Evolutionary conservation across 2,797 vertebrate species (phyloP).

Genomic region (Ciconia nigra): DNA sequence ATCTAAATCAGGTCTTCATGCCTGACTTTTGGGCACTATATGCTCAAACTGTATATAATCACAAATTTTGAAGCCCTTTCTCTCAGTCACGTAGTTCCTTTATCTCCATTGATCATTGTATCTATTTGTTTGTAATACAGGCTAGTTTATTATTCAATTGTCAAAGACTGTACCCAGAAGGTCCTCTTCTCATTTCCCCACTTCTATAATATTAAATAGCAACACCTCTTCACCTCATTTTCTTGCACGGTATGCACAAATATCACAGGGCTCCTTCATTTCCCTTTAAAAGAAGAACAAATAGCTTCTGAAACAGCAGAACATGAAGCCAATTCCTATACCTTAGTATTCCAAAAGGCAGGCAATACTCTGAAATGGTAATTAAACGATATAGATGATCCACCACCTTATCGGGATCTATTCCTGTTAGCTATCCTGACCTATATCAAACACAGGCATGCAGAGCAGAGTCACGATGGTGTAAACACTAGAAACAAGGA

Average conservation of each 20-base stretch:
- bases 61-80: background rate
- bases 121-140: background rate
- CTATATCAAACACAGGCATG: background rate
- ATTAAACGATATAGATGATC: accelerated
- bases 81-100: background rate
- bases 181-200: background rate
- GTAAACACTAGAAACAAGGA: background rate
- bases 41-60: background rate
- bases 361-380: background rate
- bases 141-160: background rate
- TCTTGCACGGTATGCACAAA: background rate
- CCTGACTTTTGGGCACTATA: background rate
- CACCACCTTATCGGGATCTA: background rate
- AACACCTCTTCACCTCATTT: background rate
- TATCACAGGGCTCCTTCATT: background rate
- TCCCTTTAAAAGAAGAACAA: background rate
- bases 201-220: background rate
- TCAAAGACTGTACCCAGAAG: background rate
- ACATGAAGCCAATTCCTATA: background rate
- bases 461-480: accelerated
- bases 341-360: background rate
- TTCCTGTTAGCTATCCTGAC: background rate
- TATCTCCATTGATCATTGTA: background rate
- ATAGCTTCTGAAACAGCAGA: background rate
- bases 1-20: background rate